Evolutionary conservation across 2,888 invertebrate species (phyloP), one percentile per base, ranked within the genome.

Genomic region (Ochropleura plecta): DNA sequence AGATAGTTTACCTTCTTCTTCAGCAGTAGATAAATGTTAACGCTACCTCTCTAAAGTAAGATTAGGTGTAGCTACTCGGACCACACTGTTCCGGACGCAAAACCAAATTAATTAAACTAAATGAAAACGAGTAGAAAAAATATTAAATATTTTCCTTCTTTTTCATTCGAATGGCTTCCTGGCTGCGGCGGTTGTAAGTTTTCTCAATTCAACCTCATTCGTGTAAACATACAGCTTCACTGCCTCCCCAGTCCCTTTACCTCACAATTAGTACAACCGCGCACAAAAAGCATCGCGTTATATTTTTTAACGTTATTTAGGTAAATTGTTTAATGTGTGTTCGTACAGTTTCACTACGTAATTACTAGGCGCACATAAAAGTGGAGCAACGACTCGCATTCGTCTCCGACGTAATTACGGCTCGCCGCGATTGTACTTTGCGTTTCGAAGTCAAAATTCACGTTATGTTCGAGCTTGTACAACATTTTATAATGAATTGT

Each of bases 351-450:
- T 53, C 42, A 16, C 42, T 42, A 59, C 64, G 46, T 78, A 44
- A 78, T 73, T 48, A 82, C 70, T 70, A 64, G 60, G 62, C 53
- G 59, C 63, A 40, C 73, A 53, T 63, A 55, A 60, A 68, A 64
- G 51, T 68, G 68, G 62, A 59, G 57, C 60, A n/a, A 62, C 60
- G 79, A 20, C 57, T 73, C 68, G 42, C 57, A 59, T 68, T 78
- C 67, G 51, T 69, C 53, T 63, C 46, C 44, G 18, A 44, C 20
- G 53, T 67, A 74, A 78, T 71, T 71, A 73, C 18, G n/a, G 44
- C 46, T 7, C 57, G 42, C 68, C 48, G 48, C 70, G 62, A 60
- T 40, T 70, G 57, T 65, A 65, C 57, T 53, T 57, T 42, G 42
- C 64, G 30, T 53, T 53, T 40, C 16, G 3, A 53, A 59, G 16